A percentile compares a stretch with the other conserved stretches of the same genome.
phyloP scores from a whole-genome alignment of 2,113 vertebrate genomes.

The Clarias batrachus region DNA sequence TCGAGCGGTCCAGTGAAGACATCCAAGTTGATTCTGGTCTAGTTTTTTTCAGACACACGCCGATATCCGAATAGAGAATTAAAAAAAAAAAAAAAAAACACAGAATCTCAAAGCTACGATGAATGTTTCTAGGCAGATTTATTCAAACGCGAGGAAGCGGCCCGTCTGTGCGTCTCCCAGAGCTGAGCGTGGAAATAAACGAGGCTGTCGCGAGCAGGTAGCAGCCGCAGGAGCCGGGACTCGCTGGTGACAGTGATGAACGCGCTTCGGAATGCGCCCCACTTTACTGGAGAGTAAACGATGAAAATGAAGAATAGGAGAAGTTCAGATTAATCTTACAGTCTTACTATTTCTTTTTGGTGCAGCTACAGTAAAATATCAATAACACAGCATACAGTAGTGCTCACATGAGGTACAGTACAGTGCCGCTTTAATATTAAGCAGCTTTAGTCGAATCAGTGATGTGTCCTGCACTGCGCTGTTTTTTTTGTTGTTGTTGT shows the following conservation, averaged over 20 bases:
- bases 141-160: not conserved
- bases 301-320: conserved; percentile 46
- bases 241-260: conserved; percentile 33
- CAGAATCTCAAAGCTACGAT: not conserved
- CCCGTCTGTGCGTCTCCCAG: not conserved
- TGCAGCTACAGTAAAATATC: conserved; percentile 6
- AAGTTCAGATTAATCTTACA: conserved; percentile 38
- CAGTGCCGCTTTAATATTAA: conserved; percentile 25
- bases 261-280: conserved; percentile 22
- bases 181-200: not conserved
- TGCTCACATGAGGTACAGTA: conserved; percentile 5
- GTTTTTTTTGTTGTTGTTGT: not conserved
- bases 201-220: conserved; percentile 12
- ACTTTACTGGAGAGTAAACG: conserved; percentile 39
- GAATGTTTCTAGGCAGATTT: not conserved
- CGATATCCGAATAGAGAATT: not conserved
- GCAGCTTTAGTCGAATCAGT: conserved; percentile 4
- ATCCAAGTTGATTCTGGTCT: not conserved
- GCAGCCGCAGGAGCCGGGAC: not conserved
- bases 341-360: not conserved
- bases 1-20: not conserved
- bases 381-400: conserved; percentile 14
- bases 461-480: not conserved
- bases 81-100: not conserved
- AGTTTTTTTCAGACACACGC: not conserved